Percentiles rank a stretch among this genome's conserved stretches.
Conservation (phyloP, 2,888 invertebrate species). For the Erebia epiphron region DNA sequence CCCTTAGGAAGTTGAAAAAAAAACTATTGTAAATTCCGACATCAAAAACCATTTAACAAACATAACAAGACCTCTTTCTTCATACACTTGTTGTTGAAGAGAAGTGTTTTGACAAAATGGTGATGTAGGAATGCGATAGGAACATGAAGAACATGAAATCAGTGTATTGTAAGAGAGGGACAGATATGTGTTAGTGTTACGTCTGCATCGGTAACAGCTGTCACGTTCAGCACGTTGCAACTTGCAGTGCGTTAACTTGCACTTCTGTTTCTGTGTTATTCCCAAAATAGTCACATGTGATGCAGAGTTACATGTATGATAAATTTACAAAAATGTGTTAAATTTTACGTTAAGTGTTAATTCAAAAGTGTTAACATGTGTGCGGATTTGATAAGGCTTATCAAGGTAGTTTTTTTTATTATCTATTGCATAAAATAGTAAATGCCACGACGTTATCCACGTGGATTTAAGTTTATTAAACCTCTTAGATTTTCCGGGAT, state of each 20-base stretch:
- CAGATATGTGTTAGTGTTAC: not conserved
- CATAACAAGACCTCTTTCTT: not conserved
- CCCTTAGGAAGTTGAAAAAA: not conserved
- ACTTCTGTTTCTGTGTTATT: not conserved
- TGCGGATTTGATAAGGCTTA: conserved; percentile 12
- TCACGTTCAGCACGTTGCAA: conserved; percentile 7
- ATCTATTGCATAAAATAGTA: not conserved
- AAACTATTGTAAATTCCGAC: not conserved
- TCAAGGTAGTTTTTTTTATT: conserved; percentile 4
- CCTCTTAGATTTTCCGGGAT: too few species aligned
- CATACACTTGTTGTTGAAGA: not conserved
- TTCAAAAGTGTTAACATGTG: not conserved
- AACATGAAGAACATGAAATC: not conserved
- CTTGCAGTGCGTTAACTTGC: not conserved
- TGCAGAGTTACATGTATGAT: not conserved
- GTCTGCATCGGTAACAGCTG: not conserved
- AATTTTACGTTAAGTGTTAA: not conserved
- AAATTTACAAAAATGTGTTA: not conserved
- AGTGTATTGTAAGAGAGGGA: not conserved
- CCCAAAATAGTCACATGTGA: not conserved
- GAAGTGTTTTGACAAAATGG: not conserved
- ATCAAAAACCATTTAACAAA: not conserved
- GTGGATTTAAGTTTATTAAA: too few species aligned
- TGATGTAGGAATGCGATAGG: not conserved
- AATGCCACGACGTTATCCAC: too few species aligned